phyloP scores from a whole-genome alignment of 1,140 invertebrate species.

The Tribolium madens region DNA sequence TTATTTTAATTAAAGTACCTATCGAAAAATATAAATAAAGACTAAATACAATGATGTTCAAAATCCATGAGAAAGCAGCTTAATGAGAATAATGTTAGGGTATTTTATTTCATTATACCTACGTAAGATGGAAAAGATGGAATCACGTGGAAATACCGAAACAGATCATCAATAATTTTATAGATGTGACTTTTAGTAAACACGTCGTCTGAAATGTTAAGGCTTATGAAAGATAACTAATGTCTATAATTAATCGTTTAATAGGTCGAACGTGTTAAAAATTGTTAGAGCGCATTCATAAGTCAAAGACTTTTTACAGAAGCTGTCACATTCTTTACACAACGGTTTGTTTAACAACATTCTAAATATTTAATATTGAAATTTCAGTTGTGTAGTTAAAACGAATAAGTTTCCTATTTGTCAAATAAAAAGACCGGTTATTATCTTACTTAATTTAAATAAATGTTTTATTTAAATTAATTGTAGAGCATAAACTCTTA shows the following conservation, averaged over 20 bases:
- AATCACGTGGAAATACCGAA: neutral
- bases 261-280: neutral
- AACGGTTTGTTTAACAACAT: neutral
- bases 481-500: neutral
- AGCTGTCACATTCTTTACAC: neutral
- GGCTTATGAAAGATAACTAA: neutral
- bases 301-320: neutral
- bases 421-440: neutral
- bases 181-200: neutral
- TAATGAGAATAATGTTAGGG: too few relatives aligned
- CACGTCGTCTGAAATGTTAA: neutral
- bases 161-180: neutral
- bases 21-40: too few relatives aligned
- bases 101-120: too few relatives aligned
- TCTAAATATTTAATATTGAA: neutral
- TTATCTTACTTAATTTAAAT: neutral
- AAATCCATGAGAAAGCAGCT: too few relatives aligned
- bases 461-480: neutral
- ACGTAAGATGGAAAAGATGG: neutral
- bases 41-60: too few relatives aligned
- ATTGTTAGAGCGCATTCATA: neutral
- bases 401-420: neutral
- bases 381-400: neutral
- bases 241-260: neutral
- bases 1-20: too few relatives aligned